Evolutionary conservation across 2,797 vertebrate genomes (phyloP), one percentile per base, ranked within the genome.

Genomic region (Coluber constrictor): DNA sequence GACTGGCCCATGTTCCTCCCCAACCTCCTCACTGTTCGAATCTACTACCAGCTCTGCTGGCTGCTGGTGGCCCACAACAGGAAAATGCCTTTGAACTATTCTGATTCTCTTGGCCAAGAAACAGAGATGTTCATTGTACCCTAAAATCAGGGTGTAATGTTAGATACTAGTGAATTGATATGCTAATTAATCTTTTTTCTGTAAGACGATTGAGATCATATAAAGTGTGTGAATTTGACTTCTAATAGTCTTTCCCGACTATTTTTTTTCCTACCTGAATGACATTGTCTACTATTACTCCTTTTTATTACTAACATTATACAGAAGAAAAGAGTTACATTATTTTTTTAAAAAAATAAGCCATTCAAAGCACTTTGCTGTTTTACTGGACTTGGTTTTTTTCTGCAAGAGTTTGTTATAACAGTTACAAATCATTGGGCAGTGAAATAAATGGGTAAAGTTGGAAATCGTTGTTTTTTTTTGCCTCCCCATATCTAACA

Each of bases 391-490:
- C 74, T 79, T 90, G 74, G 1, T 0, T 60, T 61, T 61, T 20
- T 88, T 15, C 29, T 43, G 23, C 43, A 55, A 79, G 23, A 43
- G 27, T 93, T 91, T 20, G 15, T 55, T 89, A 23, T 18, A 89
- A 70, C 23, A 6, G 20, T 89, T 63, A 89, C 56, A 83, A 56
- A 47, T 57, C 56, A 11, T 83, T 83, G 43, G 13, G 29, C 25
- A 60, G 55, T 61, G 66, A 93, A 90, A 91, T 61, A 91, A 60
- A 47, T 25, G 56, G 86, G 47, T 47, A 88, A 89, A 91, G 86
- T 88, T 61, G 79, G 63, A 79, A 93, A 88, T 51, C 56, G 7
- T 7, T n/a, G n/a, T 74, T 55, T 79, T 54, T 32, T n/a, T 3
- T 4, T 11, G 9, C 54, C 90, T 54, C 10, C 16, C n/a, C 23